Conservation (phyloP, 2,888 invertebrate genomes). For the Magallana nippona region DNA sequence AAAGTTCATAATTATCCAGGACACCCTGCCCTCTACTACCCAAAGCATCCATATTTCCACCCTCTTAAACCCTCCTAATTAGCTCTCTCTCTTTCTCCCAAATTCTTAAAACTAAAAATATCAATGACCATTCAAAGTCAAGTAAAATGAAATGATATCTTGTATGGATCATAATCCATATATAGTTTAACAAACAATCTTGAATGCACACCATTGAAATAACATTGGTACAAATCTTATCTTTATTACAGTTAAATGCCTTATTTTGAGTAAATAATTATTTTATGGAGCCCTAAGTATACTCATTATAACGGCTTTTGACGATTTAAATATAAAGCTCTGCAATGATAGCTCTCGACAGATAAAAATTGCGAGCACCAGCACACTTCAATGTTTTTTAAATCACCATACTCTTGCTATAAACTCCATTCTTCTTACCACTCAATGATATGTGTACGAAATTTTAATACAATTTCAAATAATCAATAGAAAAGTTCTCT, state of each 20-base stretch:
- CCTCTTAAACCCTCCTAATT: too few species aligned
- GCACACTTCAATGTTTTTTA: background rate
- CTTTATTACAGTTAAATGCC: slow-evolving; percentile 12
- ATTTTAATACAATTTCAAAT: background rate
- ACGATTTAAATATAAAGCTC: slow-evolving; percentile 3
- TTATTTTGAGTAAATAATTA: slow-evolving; percentile 8
- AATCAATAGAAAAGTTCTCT: too few species aligned
- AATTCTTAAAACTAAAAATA: too few species aligned
- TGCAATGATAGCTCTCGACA: background rate
- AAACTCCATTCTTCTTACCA: too few species aligned
- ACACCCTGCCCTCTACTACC: too few species aligned
- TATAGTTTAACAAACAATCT: background rate
- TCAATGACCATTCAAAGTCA: too few species aligned
- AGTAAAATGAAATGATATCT: background rate
- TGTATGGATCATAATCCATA: background rate
- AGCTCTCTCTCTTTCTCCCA: too few species aligned
- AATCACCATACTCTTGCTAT: background rate
- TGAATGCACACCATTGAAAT: background rate
- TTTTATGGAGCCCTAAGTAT: slow-evolving; percentile 12
- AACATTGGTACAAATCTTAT: background rate
- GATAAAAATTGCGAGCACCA: background rate
- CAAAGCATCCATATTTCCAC: too few species aligned
- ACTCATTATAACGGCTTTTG: background rate
- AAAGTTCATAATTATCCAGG: too few species aligned
- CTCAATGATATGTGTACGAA: background rate